Evolutionary conservation across 2,797 vertebrate genomes (phyloP), one percentile per base, ranked within the genome.

Genomic region (Nasua narica): DNA sequence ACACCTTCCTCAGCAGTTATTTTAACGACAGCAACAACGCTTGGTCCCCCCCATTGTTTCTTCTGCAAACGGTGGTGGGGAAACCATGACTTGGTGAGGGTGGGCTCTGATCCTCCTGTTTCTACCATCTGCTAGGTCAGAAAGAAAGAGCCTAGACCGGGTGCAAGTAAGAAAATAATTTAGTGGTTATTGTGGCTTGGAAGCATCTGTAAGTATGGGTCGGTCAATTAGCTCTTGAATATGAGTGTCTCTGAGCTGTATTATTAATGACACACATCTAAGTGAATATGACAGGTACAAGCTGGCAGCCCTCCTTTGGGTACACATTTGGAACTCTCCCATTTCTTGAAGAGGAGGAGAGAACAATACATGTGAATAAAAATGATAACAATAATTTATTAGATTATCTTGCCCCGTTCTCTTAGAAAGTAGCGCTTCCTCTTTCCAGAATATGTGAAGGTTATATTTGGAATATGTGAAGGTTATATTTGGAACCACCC

Each of bases 361-460:
- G 3, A 27, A n/a, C 10, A 32, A 32, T 12, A 1, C 7, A 40
- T 52, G 23, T 12, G 13, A 50, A 52, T 46, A n/a, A 50, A 4
- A 46, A 15, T 19, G 52, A 65, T 13, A 56, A n/a, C 3, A 3
- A 35, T 43, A 6, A 7, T n/a, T 29, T 48, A 72, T 48, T 19
- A 46, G 48, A 32, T 27, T 21, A n/a, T 62, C 65, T 82, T 8
- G 5, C 54, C 35, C 50, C 14, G 12, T 72, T 72, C 60, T 93
- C 87, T 91, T 43, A 67, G 86, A 83, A 72, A 95, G 52, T 35
- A 23, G n/a, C 0, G n/a, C 67, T 87, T 95, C 76, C 89, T 92
- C 90, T 95, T 86, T 87, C 69, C 27, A 87, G 82, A 86, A 69
- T 12, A 6, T 9, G 56, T 83, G 27, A 27, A 14, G 46, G 35